phyloP scores from a whole-genome alignment of 2,113 vertebrate genomes.

The Chaenogobius annularis region DNA sequence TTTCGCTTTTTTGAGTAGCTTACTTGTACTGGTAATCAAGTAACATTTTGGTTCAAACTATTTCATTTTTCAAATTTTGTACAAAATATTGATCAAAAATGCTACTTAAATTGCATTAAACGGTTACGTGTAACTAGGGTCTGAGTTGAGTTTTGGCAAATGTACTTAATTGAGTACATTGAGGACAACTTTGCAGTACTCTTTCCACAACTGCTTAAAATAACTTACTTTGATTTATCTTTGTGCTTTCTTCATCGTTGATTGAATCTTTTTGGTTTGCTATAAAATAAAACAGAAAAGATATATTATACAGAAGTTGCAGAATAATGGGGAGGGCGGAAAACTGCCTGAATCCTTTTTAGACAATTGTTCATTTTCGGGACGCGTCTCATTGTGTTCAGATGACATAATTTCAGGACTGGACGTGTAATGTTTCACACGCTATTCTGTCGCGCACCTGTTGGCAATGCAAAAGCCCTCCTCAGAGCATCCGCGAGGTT shows the following conservation, averaged over 20 bases:
- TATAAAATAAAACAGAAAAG: neutral
- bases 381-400: neutral
- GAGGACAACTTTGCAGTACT: no score
- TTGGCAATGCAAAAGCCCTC: neutral
- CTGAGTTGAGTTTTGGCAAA: no score
- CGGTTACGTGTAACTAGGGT: no score
- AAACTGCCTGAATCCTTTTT: neutral
- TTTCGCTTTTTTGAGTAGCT: no score
- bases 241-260: conserved; percentile 1
- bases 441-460: conserved; percentile 20
- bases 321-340: neutral
- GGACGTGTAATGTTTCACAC: neutral
- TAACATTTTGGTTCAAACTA: no score
- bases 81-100: no score
- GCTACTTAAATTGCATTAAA: no score
- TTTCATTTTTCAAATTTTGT: no score
- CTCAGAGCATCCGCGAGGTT: neutral
- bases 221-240: conserved; percentile 30
- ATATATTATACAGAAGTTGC: neutral
- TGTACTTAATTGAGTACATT: no score
- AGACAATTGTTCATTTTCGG: neutral
- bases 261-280: neutral
- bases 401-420: neutral
- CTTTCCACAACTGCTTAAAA: neutral
- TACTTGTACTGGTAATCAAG: no score